phyloP scores from a whole-genome alignment of 2,888 invertebrate genomes.

The Pterostichus madidus region DNA sequence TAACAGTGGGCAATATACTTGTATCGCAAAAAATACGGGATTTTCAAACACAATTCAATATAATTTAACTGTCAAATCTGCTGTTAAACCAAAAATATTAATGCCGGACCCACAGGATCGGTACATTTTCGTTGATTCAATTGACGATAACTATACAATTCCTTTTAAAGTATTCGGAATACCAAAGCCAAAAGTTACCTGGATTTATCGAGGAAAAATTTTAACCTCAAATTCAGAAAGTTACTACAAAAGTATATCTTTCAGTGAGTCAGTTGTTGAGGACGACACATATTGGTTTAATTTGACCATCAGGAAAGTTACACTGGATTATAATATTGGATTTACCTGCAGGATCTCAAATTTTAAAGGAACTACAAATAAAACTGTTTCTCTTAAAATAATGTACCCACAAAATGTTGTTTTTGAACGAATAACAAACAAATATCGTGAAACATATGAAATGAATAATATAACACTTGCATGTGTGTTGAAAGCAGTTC shows the following conservation, averaged over 20 bases:
- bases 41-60: not conserved
- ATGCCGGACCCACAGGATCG: not conserved
- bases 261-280: not conserved
- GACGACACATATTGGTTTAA: conserved; percentile 38
- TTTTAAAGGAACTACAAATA: not conserved
- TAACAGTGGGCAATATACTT: conserved; percentile 17
- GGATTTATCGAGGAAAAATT: not conserved
- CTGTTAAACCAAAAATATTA: not conserved
- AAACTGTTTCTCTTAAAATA: conserved; percentile 21
- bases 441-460: not conserved
- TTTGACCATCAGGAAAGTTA: conserved; percentile 20
- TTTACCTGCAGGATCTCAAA: not conserved
- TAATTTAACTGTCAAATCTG: not conserved
- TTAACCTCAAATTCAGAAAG: not conserved
- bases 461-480: not conserved
- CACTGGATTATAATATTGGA: not conserved
- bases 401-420: not conserved
- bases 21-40: conserved; percentile 3
- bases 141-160: not conserved
- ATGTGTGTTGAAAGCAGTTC: conserved; percentile 7
- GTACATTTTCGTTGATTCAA: not conserved
- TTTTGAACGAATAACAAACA: not conserved
- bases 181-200: not conserved
- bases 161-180: not conserved
- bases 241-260: not conserved